phyloP scores from a whole-genome alignment of 2,888 invertebrate genomes.

The Arrhopalites spinosus region DNA sequence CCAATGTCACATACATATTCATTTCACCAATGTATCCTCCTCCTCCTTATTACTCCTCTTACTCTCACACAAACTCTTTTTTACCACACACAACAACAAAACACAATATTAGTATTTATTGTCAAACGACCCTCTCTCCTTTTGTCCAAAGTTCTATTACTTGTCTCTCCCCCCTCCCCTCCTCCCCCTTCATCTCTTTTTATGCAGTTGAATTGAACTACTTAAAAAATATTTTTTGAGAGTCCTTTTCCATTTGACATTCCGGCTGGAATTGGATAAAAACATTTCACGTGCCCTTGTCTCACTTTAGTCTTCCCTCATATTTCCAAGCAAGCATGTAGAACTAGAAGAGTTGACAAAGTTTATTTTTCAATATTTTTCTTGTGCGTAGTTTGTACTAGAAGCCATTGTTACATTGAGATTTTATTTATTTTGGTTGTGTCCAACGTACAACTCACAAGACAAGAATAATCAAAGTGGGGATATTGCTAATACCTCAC shows the following conservation, averaged over 20 bases:
- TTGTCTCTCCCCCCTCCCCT: not conserved
- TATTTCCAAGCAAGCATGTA: not conserved
- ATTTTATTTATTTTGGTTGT: too few relatives aligned
- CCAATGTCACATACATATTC: too few relatives aligned
- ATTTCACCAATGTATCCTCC: too few relatives aligned
- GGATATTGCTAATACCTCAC: too few relatives aligned
- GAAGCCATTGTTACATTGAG: too few relatives aligned
- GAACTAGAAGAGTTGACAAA: not conserved
- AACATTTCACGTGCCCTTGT: slow-evolving; percentile 8
- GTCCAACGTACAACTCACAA: too few relatives aligned
- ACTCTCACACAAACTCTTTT: not conserved
- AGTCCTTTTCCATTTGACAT: slow-evolving; percentile 16
- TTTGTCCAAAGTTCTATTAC: not conserved
- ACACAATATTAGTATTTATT: slow-evolving; percentile 13
- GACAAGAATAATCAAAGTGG: too few relatives aligned
- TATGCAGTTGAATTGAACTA: slow-evolving; percentile 9
- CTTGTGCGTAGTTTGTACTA: too few relatives aligned
- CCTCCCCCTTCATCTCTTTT: slow-evolving; percentile 14
- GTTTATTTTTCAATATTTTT: too few relatives aligned
- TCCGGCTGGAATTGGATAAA: not conserved
- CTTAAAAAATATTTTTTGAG: not conserved
- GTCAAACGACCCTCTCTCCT: slow-evolving; percentile 21
- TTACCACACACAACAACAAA: not conserved
- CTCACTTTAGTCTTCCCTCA: slow-evolving; percentile 14
- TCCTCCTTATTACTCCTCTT: too few relatives aligned